phyloP scores from a whole-genome alignment of 2,797 vertebrate genomes.

The Danio aesculapii region DNA sequence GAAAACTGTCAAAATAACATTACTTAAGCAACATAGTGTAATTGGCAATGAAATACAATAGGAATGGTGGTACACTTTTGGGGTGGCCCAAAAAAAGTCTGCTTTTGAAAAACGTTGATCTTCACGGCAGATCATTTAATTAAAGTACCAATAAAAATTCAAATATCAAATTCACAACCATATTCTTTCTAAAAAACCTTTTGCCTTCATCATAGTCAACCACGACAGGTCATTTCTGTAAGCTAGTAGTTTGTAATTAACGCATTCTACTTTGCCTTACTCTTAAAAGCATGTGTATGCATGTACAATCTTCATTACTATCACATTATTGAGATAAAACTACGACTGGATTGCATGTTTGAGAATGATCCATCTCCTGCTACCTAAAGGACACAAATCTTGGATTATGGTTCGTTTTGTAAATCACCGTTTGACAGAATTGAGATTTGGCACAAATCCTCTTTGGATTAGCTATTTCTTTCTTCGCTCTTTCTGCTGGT shows the following conservation, averaged over 20 bases:
- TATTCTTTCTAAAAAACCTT: slow-evolving; percentile 11
- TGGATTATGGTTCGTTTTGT: slow-evolving; percentile 37
- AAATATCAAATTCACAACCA: slow-evolving; percentile 5
- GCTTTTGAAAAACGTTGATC: slow-evolving; percentile 39
- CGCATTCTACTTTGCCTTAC: slow-evolving; percentile 39
- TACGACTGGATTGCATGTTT: neutral
- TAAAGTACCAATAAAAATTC: slow-evolving; percentile 27
- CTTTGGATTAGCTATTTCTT: slow-evolving; percentile 27
- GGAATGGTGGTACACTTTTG: slow-evolving; percentile 9
- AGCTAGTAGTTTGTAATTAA: slow-evolving; percentile 24
- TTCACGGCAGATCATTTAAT: slow-evolving; percentile 56
- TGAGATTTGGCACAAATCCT: slow-evolving; percentile 67
- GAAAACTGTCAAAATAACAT: slow-evolving; percentile 2
- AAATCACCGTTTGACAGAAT: slow-evolving; percentile 32
- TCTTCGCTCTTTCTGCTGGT: slow-evolving; percentile 43
- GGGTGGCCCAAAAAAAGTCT: neutral
- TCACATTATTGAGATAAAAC: slow-evolving; percentile 14
- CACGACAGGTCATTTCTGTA: slow-evolving; percentile 15
- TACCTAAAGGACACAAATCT: neutral
- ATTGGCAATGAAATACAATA: slow-evolving; percentile 4
- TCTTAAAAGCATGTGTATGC: slow-evolving; percentile 30
- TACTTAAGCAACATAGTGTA: neutral
- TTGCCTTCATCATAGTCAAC: slow-evolving; percentile 20
- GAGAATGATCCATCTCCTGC: neutral
- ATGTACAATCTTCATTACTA: neutral